Evolutionary conservation across 2,113 vertebrate species (phyloP), one percentile per base, ranked within the genome.

Genomic region (Zootoca vivipara): DNA sequence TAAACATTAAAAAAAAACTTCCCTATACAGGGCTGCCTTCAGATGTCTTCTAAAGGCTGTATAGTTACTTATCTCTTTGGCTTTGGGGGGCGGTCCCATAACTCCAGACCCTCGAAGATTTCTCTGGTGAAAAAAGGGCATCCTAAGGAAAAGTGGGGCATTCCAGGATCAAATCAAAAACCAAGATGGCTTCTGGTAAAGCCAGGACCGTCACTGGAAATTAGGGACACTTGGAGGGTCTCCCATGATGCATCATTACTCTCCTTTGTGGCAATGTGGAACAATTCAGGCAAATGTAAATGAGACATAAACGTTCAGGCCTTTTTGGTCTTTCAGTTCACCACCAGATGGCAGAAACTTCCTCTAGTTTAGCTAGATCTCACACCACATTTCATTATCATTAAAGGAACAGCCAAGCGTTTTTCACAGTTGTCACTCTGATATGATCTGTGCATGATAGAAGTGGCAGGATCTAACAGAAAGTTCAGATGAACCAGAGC

Each of bases 271-370:
- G 67, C 4, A 10, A 1, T 28, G 7, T 0, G 30, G 26, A 65
- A 24, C 13, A 9, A 74, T 81, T 72, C 62, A 5, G 9, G 83
- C 1, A 90, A 5, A 72, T 7, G 67, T 40, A 7, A n/a, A 24
- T 4, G 10, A 78, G 26, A 42, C n/a, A 22, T 46, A 78, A 77
- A 65, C 30, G 56, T 80, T 46, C 62, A 85, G 74, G 18, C 78
- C 62, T 58, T 85, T 85, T 83, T 26, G 89, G 24, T 6, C 5
- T 65, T 85, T 91, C 16, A 33, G 92, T 92, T 89, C 83, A 78
- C 95, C 93, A 92, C 93, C 9, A 83, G 87, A 83, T 94, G 93
- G 93, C 95, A 95, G 93, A 92, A 87, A 91, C 28, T 90, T 89
- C 93, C 92, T 93, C 94, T 84, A 4, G 38, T 92, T 90, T 88